These are phyloP conservation scores for Hypomecis punctinalis DNA, from an alignment of 2,888 invertebrate genomes.

Conservation along the genomic window DNA sequence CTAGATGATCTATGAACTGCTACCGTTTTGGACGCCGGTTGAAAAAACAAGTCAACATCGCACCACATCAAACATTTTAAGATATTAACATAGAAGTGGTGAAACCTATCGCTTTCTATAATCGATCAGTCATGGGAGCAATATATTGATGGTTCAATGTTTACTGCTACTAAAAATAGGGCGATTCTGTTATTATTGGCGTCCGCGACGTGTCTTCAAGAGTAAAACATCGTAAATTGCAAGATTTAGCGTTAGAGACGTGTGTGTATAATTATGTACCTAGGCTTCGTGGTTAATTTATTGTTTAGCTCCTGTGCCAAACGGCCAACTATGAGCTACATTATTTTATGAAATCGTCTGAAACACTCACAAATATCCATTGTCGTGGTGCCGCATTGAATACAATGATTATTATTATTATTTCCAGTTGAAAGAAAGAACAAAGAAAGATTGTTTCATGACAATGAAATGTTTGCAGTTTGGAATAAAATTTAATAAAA, in stretches of 20 bases:
- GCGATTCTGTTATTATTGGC: constrained; percentile 69
- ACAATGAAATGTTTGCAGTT: no score
- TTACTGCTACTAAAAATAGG: constrained; percentile 57
- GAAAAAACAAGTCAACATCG: constrained; percentile 39
- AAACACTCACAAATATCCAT: neutral
- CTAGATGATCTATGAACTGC: no score
- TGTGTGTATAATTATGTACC: constrained; percentile 15
- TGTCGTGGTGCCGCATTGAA: neutral
- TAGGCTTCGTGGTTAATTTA: constrained; percentile 49
- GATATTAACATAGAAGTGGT: constrained; percentile 4
- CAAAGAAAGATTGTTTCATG: no score
- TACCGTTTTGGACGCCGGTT: no score
- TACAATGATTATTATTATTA: no score
- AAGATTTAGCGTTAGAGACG: constrained; percentile 56
- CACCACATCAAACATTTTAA: constrained; percentile 32
- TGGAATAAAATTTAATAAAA: no score
- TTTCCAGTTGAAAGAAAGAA: no score
- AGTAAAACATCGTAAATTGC: constrained; percentile 63
- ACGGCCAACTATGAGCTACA: constrained; percentile 37
- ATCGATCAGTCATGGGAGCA: constrained; percentile 29
- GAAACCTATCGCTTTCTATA: constrained; percentile 19
- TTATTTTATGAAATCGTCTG: neutral
- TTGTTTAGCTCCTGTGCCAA: constrained; percentile 54
- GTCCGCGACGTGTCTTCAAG: constrained; percentile 55
- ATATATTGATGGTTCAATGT: constrained; percentile 19